phyloP scores from a whole-genome alignment of 1,140 invertebrate species.

The Hylyphantes graminicola region DNA sequence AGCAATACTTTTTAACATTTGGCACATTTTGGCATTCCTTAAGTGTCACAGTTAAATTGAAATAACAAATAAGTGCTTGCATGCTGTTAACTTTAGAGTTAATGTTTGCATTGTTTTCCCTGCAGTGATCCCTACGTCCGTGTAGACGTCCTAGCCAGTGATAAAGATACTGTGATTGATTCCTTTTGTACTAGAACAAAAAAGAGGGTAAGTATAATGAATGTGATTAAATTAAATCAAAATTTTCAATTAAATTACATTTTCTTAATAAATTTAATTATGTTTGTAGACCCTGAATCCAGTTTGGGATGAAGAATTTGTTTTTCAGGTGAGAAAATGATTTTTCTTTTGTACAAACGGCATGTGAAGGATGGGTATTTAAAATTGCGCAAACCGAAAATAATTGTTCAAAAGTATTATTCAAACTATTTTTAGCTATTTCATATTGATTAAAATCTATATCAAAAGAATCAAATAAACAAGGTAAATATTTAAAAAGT shows the following conservation, averaged over 20 bases:
- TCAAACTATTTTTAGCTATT: too few relatives aligned
- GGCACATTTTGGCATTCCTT: too few relatives aligned
- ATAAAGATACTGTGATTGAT: slow-evolving; percentile 83
- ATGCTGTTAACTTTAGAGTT: too few relatives aligned
- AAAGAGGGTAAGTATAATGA: slow-evolving; percentile 80
- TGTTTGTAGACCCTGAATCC: slow-evolving; percentile 87
- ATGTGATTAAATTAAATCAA: background rate
- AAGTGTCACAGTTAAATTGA: too few relatives aligned
- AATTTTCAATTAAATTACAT: background rate
- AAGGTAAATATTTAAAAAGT: too few relatives aligned
- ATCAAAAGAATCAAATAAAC: too few relatives aligned
- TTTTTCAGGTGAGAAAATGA: slow-evolving; percentile 81
- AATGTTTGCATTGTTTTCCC: slow-evolving; percentile 62
- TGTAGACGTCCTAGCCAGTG: slow-evolving; percentile 83
- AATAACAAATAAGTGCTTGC: too few relatives aligned
- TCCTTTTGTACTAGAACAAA: slow-evolving; percentile 94
- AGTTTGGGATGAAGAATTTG: slow-evolving; percentile 95
- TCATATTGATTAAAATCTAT: too few relatives aligned
- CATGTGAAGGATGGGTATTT: background rate
- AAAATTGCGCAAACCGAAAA: too few relatives aligned
- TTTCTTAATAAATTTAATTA: slow-evolving; percentile 4
- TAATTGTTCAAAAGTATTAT: too few relatives aligned
- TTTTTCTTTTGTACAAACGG: background rate
- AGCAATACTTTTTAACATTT: too few relatives aligned
- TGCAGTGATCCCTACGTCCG: slow-evolving; percentile 95